These are phyloP conservation scores for Todus mexicanus DNA, from an alignment of 2,797 vertebrate genomes.

Conservation along the genomic window DNA sequence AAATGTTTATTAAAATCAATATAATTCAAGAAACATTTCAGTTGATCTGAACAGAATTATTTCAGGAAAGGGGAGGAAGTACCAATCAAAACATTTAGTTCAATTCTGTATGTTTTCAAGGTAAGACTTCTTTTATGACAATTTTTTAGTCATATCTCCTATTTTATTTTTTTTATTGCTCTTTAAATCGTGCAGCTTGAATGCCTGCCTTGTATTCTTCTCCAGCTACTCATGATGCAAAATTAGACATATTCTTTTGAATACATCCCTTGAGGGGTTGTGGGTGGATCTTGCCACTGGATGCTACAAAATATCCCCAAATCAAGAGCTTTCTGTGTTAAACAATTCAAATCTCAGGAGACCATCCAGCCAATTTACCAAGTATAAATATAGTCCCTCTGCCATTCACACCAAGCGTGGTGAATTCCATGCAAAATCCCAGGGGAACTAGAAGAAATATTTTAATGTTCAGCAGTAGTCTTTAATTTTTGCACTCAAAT, in stretches of 20 bases:
- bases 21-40: not conserved
- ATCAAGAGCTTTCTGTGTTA: slow-evolving; percentile 64
- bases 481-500: slow-evolving; percentile 60
- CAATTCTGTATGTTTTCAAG: not conserved
- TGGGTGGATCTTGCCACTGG: slow-evolving; percentile 49
- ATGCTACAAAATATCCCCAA: slow-evolving; percentile 58
- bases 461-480: slow-evolving; percentile 39
- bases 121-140: not conserved
- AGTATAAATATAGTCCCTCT: slow-evolving; percentile 55
- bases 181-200: not conserved
- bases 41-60: not conserved
- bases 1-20: not conserved
- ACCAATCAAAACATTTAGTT: not conserved
- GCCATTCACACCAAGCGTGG: slow-evolving; percentile 8
- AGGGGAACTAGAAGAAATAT: slow-evolving; percentile 36
- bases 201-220: not conserved
- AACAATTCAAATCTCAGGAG: slow-evolving; percentile 60
- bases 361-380: slow-evolving; percentile 58
- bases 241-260: slow-evolving; percentile 54
- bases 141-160: not conserved
- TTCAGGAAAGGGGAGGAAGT: not conserved
- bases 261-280: slow-evolving; percentile 26
- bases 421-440: slow-evolving; percentile 24
- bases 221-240: slow-evolving; percentile 11
- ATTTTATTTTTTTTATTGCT: slow-evolving; percentile 17